Evolutionary conservation across 2,888 invertebrate genomes (phyloP), one percentile per base, ranked within the genome.

Genomic region (Graphium colonna): DNA sequence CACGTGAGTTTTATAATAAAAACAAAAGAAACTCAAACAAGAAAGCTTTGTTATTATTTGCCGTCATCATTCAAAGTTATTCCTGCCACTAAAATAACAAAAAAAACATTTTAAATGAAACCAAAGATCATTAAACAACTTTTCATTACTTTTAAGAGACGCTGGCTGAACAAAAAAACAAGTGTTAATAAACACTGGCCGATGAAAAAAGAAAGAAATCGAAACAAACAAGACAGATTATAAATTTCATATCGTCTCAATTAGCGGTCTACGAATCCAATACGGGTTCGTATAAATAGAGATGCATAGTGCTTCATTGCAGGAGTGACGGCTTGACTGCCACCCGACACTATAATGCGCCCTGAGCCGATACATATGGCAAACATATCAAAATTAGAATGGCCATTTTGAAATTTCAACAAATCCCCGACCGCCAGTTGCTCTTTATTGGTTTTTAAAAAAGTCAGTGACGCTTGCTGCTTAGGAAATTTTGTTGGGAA

Each of bases 321-420:
- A 54, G 55, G 60, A 65, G 71, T 71, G 74, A 70, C 68, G 67
- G 64, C 16, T 36, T 28, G 66, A 73, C 75, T 70, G 80, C 76
- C 80, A 89, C 68, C 82, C 79, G 88, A 89, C 71, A 86, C 88
- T 81, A 64, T 88, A 89, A 89, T 89, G 88, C 64, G 74, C 71
- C 67, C 65, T 84, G 88, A 89, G 78, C 75, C 76, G 88, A 84
- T 84, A 85, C 88, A 87, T 66, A 86, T 86, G 88, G 85, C 72
- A 49, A 69, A 69, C 71, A 74, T 75, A 76, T 78, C 77, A 68
- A 66, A 36, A 72, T 74, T 69, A 69, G 73, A 73, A 73, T 68
- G 68, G 65, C 63, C 64, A 65, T 69, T 67, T 65, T 64, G 63
- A 58, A 63, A 61, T 60, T 60, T 49, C 21, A 33, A 51, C 38